Evolutionary conservation across 2,888 invertebrate species (phyloP), one percentile per base, ranked within the genome.

Genomic region (Himalopsyche japonica): DNA sequence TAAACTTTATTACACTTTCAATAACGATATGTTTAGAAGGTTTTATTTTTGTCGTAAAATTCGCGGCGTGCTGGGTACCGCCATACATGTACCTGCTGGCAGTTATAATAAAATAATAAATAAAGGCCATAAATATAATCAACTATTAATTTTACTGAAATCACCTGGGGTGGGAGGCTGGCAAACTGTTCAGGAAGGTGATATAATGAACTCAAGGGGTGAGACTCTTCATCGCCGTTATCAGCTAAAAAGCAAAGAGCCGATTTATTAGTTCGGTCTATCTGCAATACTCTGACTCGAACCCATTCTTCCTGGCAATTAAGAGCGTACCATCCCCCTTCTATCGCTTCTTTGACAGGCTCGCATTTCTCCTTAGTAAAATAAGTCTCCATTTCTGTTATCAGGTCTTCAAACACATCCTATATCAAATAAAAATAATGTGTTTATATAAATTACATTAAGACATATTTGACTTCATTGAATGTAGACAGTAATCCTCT

Each of bases 181-280:
- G 94, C 92, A 88, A 96, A 97, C 85, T 93, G 93, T 0, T 93
- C 92, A 85, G 94, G 93, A 80, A 95, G 91, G 34, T 93, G 91
- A 87, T 93, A 94, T 34, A 97, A 91, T 85, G 93, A 91, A 34
- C 91, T 89, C 15, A 93, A 90, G 5, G 90, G 88, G 32, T 95
- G 92, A 20, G 90, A 89, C 78, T 94, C 94, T 86, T 94, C 94
- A 87, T 95, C 96, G 0, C 97, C 97, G 87, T 93, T 94, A 89
- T 97, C 97, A 12, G 97, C 95, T 86, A 96, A 94, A 87, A 95
- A 95, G 81, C 95, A 95, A 12, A 91, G 89, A 1, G 91, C 93
- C 37, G 90, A 90, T 0, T 92, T 90, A 30, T 91, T 91, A 37
- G 93, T 90, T n/a, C 90, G 84, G 34, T 90, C 89, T 76, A 93